A percentile compares a stretch with the other conserved stretches of the same genome.
phyloP scores from a whole-genome alignment of 2,888 invertebrate species.

The Lordiphosa fenestrarum region DNA sequence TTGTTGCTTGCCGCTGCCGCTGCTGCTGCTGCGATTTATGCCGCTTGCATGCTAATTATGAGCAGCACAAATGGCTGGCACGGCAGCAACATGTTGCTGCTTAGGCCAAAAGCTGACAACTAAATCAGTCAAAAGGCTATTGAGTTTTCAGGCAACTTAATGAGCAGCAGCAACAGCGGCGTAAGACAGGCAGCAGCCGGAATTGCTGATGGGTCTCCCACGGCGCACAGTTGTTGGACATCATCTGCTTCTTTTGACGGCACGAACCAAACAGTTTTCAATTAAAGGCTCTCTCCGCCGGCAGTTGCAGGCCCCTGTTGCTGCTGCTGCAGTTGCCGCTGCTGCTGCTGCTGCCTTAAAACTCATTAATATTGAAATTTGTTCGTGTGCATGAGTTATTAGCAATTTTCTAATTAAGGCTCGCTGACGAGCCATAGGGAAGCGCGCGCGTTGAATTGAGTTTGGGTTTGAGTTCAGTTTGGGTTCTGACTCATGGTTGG shows the following conservation, averaged over 20 bases:
- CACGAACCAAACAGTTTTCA: constrained; percentile 63
- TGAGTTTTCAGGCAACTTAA: constrained; percentile 72
- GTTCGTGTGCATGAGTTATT: constrained; percentile 76
- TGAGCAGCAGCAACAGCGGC: constrained; percentile 47
- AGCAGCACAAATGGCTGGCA: constrained; percentile 4
- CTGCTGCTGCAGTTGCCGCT: constrained; percentile 17
- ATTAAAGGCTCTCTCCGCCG: constrained; percentile 52
- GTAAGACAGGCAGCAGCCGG: constrained; percentile 51
- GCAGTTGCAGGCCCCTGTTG: constrained; percentile 18
- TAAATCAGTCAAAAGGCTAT: constrained; percentile 69
- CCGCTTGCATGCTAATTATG: constrained; percentile 73
- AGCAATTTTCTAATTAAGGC: constrained; percentile 77
- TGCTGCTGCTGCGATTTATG: constrained; percentile 59
- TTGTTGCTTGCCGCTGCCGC: constrained; percentile 42
- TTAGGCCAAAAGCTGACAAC: constrained; percentile 56
- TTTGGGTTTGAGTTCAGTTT: constrained; percentile 1
- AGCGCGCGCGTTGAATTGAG: neutral
- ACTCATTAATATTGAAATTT: constrained; percentile 77
- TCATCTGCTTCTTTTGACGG: constrained; percentile 39
- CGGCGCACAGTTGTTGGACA: constrained; percentile 55
- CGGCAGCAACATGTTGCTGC: constrained; percentile 13
- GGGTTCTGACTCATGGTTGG: constrained; percentile 55
- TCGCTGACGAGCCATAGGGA: constrained; percentile 31
- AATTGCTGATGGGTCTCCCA: constrained; percentile 52
- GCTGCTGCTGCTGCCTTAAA: constrained; percentile 21